A percentile compares a stretch with the other conserved stretches of the same genome.
Conservation (phyloP, 2,797 vertebrate genomes). For the Macroramphosus scolopax region DNA sequence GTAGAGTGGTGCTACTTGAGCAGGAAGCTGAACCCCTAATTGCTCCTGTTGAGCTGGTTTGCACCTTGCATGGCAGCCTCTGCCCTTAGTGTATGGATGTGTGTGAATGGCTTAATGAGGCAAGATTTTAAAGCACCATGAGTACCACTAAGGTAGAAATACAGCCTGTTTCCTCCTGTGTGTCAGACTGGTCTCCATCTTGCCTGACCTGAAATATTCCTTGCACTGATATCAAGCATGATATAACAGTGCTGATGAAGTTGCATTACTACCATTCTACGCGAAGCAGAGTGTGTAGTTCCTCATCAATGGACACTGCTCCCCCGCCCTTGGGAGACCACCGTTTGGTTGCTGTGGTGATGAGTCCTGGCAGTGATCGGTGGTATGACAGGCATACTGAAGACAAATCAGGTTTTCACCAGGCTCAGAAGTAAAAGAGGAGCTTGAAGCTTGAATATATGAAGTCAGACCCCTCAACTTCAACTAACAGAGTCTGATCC, state of each 20-base stretch:
- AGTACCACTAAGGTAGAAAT: too few species aligned
- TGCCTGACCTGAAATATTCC: too few species aligned
- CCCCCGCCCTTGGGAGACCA: conserved; percentile 22
- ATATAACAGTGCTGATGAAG: conserved; percentile 2
- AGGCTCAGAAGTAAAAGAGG: conserved; percentile 40
- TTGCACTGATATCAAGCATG: not conserved
- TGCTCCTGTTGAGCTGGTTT: too few species aligned
- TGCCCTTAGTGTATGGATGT: too few species aligned
- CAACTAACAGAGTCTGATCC: conserved; percentile 47
- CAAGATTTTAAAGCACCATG: too few species aligned
- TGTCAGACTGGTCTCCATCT: not conserved
- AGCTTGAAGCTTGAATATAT: conserved; percentile 23
- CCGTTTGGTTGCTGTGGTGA: conserved; percentile 64
- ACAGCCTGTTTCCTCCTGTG: too few species aligned
- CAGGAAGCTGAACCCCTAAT: too few species aligned
- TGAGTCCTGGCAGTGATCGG: conserved; percentile 50
- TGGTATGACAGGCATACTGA: conserved; percentile 39
- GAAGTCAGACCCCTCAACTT: conserved; percentile 34
- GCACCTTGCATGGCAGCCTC: too few species aligned
- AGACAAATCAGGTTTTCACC: conserved; percentile 39
- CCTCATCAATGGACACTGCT: conserved; percentile 10
- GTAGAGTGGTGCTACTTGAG: too few species aligned
- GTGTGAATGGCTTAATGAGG: too few species aligned
- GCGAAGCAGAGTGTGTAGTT: conserved; percentile 16
- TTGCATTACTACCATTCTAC: conserved; percentile 12